Conservation (phyloP, 2,113 vertebrate species). For the Crotalus horridus region DNA sequence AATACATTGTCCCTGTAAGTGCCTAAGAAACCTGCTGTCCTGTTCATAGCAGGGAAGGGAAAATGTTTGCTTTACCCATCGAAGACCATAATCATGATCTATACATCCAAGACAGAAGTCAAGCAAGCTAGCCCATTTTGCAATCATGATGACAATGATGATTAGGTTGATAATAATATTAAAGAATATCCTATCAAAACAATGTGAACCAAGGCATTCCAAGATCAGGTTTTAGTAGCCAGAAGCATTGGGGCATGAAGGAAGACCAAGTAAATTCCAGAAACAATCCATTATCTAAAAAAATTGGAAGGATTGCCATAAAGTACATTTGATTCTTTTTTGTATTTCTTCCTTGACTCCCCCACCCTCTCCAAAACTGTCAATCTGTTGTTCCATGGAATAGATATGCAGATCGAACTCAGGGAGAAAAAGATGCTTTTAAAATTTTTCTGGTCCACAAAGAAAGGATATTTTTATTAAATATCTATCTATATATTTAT, state of each 20-base stretch:
- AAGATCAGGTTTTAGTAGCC: background rate
- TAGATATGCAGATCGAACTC: background rate
- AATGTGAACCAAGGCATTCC: conserved; percentile 14
- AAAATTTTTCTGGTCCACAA: conserved; percentile 40
- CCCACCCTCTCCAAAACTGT: background rate
- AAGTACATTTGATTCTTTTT: background rate
- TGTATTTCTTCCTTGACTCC: background rate
- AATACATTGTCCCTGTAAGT: conserved; percentile 63
- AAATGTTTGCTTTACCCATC: background rate
- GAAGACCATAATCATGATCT: background rate
- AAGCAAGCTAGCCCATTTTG: conserved; percentile 19
- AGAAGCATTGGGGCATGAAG: no score
- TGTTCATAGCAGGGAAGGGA: background rate
- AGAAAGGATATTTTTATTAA: background rate
- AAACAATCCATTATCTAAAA: background rate
- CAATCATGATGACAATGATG: background rate
- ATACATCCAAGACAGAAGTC: background rate
- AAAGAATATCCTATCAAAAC: background rate
- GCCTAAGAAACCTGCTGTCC: conserved; percentile 32
- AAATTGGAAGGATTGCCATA: background rate
- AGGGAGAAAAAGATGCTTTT: conserved; percentile 24
- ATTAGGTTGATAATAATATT: background rate
- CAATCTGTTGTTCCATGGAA: background rate
- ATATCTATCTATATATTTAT: background rate
- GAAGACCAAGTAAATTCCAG: background rate